phyloP scores from a whole-genome alignment of 1,140 invertebrate genomes.

The Pteromalus puparum region DNA sequence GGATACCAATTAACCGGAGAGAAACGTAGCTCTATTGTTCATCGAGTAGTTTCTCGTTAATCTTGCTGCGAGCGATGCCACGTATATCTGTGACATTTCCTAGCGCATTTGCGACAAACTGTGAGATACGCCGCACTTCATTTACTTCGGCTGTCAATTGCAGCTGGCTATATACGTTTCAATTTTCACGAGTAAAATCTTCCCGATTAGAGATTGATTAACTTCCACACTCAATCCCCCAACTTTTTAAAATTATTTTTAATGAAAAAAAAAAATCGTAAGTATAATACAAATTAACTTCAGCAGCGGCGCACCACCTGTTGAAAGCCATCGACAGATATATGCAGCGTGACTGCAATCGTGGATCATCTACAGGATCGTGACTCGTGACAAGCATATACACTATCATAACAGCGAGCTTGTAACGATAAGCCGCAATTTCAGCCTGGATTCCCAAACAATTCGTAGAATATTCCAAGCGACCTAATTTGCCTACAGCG shows the following conservation, averaged over 20 bases:
- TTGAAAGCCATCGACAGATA: background rate
- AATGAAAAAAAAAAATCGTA: background rate
- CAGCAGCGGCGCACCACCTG: background rate
- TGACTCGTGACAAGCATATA: no score
- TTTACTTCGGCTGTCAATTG: background rate
- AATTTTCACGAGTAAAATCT: background rate
- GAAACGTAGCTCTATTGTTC: conserved; percentile 55
- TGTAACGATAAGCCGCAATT: no score
- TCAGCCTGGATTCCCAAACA: no score
- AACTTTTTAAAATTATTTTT: no score
- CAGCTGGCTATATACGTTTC: background rate
- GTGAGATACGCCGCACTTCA: background rate
- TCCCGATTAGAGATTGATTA: background rate
- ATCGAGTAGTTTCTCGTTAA: conserved; percentile 49
- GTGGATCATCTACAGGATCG: no score
- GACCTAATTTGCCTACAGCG: background rate
- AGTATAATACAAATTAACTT: background rate
- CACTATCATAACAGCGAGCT: no score
- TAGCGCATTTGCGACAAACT: background rate
- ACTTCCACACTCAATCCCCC: no score
- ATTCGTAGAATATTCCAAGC: no score
- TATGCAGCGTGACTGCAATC: no score
- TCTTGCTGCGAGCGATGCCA: background rate
- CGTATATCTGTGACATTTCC: background rate
- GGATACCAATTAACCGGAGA: conserved; percentile 55